Percentiles rank a stretch among this genome's conserved stretches.
phyloP scores from a whole-genome alignment of 2,888 invertebrate species.

The Callyntrura guangdongensis region DNA sequence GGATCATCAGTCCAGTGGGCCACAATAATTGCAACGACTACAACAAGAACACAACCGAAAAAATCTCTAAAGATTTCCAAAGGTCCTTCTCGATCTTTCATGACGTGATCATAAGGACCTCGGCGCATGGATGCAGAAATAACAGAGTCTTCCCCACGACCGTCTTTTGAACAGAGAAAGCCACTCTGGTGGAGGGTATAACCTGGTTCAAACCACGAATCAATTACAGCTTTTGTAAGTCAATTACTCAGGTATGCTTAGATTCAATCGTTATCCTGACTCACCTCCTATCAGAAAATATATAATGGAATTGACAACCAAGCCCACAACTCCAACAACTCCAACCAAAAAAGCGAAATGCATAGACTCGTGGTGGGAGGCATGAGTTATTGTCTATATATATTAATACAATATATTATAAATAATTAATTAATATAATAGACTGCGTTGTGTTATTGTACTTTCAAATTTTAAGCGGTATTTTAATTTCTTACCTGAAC shows the following conservation, averaged over 20 bases:
- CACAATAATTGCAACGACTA: conserved; percentile 89
- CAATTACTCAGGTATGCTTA: too few relatives aligned
- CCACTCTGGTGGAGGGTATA: conserved; percentile 91
- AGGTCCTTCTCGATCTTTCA: conserved; percentile 87
- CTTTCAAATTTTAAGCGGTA: too few relatives aligned
- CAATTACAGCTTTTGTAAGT: background rate
- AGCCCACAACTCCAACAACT: conserved; percentile 90
- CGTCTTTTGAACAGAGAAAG: conserved; percentile 87
- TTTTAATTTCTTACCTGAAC: conserved; percentile 87
- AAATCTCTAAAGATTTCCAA: conserved; percentile 89
- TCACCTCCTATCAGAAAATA: conserved; percentile 93
- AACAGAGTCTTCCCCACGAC: conserved; percentile 79
- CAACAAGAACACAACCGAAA: conserved; percentile 91
- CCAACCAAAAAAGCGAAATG: conserved; percentile 92
- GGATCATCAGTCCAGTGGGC: conserved; percentile 86
- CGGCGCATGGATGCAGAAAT: conserved; percentile 82
- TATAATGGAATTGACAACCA: conserved; percentile 92
- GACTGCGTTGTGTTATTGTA: too few relatives aligned
- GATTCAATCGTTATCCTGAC: conserved; percentile 83
- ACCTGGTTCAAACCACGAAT: conserved; percentile 85
- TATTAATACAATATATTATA: too few relatives aligned
- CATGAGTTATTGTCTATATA: conserved; percentile 83
- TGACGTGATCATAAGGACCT: conserved; percentile 60
- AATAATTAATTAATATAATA: too few relatives aligned
- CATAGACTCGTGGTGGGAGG: conserved; percentile 89